These are phyloP conservation scores for Typhlichthys subterraneus DNA, from an alignment of 2,797 vertebrate genomes.

Conservation along the genomic window DNA sequence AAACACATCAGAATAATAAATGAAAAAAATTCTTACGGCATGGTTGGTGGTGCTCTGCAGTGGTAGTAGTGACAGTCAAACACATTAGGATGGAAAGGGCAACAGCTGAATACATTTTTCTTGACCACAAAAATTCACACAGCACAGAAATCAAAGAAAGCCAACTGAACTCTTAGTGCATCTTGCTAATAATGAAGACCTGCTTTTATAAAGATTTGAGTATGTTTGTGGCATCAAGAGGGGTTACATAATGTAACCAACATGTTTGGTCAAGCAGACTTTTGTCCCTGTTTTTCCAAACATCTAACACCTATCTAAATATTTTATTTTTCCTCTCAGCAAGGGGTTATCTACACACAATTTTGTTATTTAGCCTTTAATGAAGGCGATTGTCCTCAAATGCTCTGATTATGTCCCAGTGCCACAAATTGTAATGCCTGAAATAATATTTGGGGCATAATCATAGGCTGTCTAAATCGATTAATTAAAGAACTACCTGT, in stretches of 20 bases:
- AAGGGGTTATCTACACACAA: constrained; percentile 33
- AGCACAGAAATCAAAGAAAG: constrained; percentile 38
- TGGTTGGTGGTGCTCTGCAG: constrained; percentile 69
- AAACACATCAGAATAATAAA: neutral
- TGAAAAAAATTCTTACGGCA: constrained; percentile 70
- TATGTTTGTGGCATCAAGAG: neutral
- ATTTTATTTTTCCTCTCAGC: constrained; percentile 17
- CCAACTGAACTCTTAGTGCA: constrained; percentile 31
- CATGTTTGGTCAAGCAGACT: constrained; percentile 4
- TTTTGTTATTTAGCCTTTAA: constrained; percentile 8
- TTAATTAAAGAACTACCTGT: no score
- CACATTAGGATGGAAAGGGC: constrained; percentile 56
- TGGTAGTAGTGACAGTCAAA: constrained; percentile 56
- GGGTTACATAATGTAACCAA: constrained; percentile 30
- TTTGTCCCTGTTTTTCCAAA: constrained; percentile 28
- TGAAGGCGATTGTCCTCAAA: neutral
- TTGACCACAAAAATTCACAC: constrained; percentile 30
- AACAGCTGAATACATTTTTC: constrained; percentile 59
- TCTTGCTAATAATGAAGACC: constrained; percentile 28
- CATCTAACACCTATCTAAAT: constrained; percentile 60
- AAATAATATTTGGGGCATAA: neutral
- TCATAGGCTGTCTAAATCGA: neutral
- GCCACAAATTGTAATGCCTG: neutral
- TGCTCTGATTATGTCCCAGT: constrained; percentile 1
- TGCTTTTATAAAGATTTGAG: constrained; percentile 62